Evolutionary conservation across 2,797 vertebrate genomes (phyloP).

Genomic region (Dallia pectoralis): DNA sequence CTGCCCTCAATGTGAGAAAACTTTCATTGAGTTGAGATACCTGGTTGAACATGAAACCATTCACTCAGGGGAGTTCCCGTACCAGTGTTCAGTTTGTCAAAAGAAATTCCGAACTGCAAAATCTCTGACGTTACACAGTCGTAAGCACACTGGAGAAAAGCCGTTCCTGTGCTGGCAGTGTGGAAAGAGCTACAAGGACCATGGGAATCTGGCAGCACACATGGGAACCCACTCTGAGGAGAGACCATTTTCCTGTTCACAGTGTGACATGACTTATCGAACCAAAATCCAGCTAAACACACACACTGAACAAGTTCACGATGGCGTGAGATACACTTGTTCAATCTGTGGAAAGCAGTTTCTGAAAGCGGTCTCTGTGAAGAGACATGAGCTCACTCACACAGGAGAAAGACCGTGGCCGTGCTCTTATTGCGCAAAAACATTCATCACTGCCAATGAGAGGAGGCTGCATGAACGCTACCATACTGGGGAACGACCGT

Average conservation of each 20-base stretch:
- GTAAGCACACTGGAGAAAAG: conserved; percentile 73
- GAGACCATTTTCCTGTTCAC: conserved; percentile 61
- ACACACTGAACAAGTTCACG: conserved; percentile 70
- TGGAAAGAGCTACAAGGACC: conserved; percentile 71
- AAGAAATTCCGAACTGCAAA: conserved; percentile 72
- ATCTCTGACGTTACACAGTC: conserved; percentile 66
- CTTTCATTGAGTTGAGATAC: conserved; percentile 70
- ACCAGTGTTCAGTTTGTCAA: conserved; percentile 56
- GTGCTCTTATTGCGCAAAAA: conserved; percentile 69
- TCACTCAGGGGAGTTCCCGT: conserved; percentile 73
- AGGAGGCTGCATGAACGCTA: conserved; percentile 68
- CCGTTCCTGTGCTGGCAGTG: conserved; percentile 76
- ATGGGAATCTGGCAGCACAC: conserved; percentile 70
- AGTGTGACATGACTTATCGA: conserved; percentile 67
- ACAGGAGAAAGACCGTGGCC: conserved; percentile 68
- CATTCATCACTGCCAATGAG: conserved; percentile 71
- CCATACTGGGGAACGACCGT: conserved; percentile 70
- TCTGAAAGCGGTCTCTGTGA: conserved; percentile 72
- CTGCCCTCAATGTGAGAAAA: conserved; percentile 64
- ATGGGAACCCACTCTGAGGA: conserved; percentile 73
- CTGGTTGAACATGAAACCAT: conserved; percentile 71
- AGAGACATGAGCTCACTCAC: conserved; percentile 72
- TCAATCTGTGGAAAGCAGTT: conserved; percentile 69
- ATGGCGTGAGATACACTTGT: conserved; percentile 70
- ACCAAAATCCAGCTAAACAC: conserved; percentile 71